Percentiles rank a stretch among this genome's conserved stretches.
These are phyloP conservation scores for Micrastur ruficollis DNA, from an alignment of 2,797 vertebrate genomes.

Conservation along the genomic window DNA sequence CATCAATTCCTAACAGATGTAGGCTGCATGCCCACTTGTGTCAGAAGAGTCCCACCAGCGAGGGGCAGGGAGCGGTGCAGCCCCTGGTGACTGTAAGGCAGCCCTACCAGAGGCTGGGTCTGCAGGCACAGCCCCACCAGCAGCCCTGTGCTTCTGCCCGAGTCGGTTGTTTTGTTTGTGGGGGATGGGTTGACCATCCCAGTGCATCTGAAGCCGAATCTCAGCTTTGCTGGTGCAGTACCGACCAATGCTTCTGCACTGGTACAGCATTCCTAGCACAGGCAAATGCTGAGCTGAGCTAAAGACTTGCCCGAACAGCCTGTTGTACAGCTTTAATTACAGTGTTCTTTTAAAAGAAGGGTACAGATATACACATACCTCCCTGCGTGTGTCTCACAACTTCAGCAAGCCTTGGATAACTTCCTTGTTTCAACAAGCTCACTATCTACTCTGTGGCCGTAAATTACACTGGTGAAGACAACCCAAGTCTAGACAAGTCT, in stretches of 20 bases:
- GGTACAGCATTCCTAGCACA: fast-evolving
- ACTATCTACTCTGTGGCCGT: neutral
- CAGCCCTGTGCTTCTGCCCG: fast-evolving
- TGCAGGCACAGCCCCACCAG: neutral
- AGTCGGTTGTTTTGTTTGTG: neutral
- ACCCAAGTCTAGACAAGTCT: constrained; percentile 16
- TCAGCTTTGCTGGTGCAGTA: neutral
- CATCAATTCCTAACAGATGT: neutral
- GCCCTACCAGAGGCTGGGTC: neutral
- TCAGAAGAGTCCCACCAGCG: fast-evolving
- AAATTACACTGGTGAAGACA: constrained; percentile 1
- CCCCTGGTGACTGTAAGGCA: neutral
- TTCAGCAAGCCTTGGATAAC: neutral
- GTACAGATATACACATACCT: neutral
- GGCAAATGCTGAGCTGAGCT: neutral
- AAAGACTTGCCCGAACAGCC: neutral
- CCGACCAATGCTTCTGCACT: neutral
- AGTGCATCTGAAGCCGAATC: neutral
- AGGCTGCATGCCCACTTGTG: neutral
- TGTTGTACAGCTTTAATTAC: neutral
- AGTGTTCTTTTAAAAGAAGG: neutral
- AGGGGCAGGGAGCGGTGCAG: neutral
- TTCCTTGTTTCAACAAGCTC: neutral
- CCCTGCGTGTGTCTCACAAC: neutral
- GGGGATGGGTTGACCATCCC: fast-evolving